phyloP scores from a whole-genome alignment of 2,888 invertebrate species.

The Chouioia cunea region DNA sequence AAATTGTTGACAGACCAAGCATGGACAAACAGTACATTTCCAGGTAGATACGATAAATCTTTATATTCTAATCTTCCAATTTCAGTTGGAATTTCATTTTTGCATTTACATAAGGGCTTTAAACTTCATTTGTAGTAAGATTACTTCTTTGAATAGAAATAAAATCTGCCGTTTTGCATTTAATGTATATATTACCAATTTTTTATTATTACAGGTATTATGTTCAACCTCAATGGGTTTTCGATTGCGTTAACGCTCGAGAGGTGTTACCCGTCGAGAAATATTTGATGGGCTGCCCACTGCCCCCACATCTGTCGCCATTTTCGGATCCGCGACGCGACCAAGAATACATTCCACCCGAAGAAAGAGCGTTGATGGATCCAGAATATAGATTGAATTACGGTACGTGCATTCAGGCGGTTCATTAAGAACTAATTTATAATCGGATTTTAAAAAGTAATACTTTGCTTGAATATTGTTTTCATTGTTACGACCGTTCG shows the following conservation, averaged over 20 bases:
- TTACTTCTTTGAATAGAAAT: not conserved
- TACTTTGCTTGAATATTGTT: conserved; percentile 11
- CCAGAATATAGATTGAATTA: conserved; percentile 68
- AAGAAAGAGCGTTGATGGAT: conserved; percentile 83
- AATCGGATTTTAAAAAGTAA: conserved; percentile 5
- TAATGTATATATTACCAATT: too few species aligned
- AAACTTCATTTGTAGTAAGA: conserved; percentile 10
- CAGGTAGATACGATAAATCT: conserved; percentile 67
- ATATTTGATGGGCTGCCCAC: conserved; percentile 88
- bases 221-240: conserved; percentile 98
- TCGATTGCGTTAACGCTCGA: conserved; percentile 93
- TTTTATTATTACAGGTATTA: conserved; percentile 76
- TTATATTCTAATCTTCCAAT: not conserved
- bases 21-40: conserved; percentile 87
- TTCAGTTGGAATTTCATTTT: conserved; percentile 11
- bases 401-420: conserved; percentile 50
- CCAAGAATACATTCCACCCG: conserved; percentile 93
- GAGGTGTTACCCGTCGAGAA: conserved; percentile 89
- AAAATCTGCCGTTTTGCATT: conserved; percentile 1
- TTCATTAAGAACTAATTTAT: conserved; percentile 5
- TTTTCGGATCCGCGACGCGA: conserved; percentile 84
- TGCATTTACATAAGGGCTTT: conserved; percentile 1
- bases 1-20: conserved; percentile 94
- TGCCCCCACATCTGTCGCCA: conserved; percentile 98
- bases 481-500: conserved; percentile 8